These are phyloP conservation scores for Cotesia vestalis DNA, from an alignment of 1,140 invertebrate species.

Conservation along the genomic window DNA sequence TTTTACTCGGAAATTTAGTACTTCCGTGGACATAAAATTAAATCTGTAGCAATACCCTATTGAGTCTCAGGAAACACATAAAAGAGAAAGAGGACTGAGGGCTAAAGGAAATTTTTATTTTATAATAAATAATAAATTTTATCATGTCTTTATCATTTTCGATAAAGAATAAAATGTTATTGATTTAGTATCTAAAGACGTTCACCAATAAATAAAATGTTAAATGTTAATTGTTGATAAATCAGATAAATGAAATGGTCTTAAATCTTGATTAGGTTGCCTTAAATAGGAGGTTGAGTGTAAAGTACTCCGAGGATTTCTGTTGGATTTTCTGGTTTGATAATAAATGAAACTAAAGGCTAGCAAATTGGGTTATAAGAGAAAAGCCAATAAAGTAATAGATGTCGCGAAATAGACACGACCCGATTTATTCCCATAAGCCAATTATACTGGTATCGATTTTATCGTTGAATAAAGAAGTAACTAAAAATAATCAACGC, in stretches of 20 bases:
- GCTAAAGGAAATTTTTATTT: no score
- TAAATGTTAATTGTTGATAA: not conserved
- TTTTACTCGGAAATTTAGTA: no score
- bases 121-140: no score
- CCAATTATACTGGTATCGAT: slow-evolving; percentile 29
- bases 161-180: no score
- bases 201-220: not conserved
- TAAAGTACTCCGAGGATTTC: not conserved
- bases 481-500: slow-evolving; percentile 26
- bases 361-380: slow-evolving; percentile 41
- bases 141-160: no score
- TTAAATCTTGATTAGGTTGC: not conserved
- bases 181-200: no score
- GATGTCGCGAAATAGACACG: slow-evolving; percentile 38
- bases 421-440: slow-evolving; percentile 34
- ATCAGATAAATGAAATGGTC: not conserved
- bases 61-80: no score
- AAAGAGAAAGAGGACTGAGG: no score
- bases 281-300: not conserved
- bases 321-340: slow-evolving; percentile 21
- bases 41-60: no score
- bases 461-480: slow-evolving; percentile 17
- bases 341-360: slow-evolving; percentile 24
- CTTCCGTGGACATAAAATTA: no score
- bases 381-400: slow-evolving; percentile 31